Percentiles rank a stretch among this genome's conserved stretches.
Conservation (phyloP, 2,113 vertebrate genomes). For the Mellivora capensis region DNA sequence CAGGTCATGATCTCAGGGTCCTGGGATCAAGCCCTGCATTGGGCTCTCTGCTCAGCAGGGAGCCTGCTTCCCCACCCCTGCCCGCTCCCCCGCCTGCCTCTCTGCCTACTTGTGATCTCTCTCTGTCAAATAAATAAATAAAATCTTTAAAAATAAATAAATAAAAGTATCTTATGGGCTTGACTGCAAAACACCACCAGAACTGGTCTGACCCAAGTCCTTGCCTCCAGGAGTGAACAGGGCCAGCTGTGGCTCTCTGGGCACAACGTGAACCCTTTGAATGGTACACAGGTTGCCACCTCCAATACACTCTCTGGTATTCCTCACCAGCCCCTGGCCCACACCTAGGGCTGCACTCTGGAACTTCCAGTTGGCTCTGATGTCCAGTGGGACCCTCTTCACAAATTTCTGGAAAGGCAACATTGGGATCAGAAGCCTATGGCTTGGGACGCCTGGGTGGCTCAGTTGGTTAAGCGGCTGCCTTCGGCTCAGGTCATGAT, state of each 20-base stretch:
- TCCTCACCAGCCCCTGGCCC: constrained; percentile 77
- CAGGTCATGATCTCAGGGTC: no score
- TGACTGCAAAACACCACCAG: constrained; percentile 64
- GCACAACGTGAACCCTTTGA: constrained; percentile 80
- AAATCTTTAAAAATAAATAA: no score
- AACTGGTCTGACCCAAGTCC: constrained; percentile 57
- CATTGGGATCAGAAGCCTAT: constrained; percentile 78
- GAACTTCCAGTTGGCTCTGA: constrained; percentile 48
- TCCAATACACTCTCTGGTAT: constrained; percentile 76
- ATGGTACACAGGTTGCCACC: constrained; percentile 80
- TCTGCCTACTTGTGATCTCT: no score
- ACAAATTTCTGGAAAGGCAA: constrained; percentile 79
- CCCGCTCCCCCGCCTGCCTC: no score
- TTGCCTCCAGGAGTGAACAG: constrained; percentile 77
- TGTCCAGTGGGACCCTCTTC: constrained; percentile 77
- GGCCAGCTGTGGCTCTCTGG: constrained; percentile 81
- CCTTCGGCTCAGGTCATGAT: no score
- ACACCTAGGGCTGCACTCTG: constrained; percentile 74
- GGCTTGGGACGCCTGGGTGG: no score
- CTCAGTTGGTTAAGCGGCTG: no score
- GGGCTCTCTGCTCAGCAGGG: no score
- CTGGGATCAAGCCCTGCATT: no score
- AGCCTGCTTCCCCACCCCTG: no score
- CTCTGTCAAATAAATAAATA: background rate
- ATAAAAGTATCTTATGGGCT: constrained; percentile 70